These are phyloP conservation scores for Rhabdophis nuchalis DNA, from an alignment of 2,797 vertebrate species.

Conservation along the genomic window DNA sequence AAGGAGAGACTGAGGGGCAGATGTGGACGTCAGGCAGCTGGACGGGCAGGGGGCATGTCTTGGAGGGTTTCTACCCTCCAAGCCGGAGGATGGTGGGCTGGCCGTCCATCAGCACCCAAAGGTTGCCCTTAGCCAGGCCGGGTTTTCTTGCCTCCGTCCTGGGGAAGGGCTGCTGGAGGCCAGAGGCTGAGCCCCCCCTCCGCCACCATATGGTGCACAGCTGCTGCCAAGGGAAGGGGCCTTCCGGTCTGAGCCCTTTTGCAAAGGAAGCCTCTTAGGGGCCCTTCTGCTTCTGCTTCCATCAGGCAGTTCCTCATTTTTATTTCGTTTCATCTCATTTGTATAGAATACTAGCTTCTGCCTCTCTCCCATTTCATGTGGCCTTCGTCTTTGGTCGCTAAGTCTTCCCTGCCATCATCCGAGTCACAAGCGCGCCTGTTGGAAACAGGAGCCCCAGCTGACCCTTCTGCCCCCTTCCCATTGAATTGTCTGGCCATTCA, in stretches of 20 bases:
- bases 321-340: too few species aligned
- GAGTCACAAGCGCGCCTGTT: neutral
- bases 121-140: neutral
- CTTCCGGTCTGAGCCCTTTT: neutral
- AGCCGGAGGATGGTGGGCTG: accelerated
- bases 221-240: neutral
- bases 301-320: neutral
- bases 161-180: too few species aligned
- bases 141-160: neutral
- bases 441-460: neutral
- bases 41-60: neutral
- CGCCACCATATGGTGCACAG: neutral
- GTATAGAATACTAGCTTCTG: neutral
- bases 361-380: neutral
- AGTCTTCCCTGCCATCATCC: neutral
- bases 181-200: neutral
- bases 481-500: neutral
- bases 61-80: neutral
- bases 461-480: neutral
- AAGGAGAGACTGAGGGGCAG: neutral
- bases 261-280: neutral
- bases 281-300: neutral
- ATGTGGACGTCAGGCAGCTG: neutral
- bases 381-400: neutral
- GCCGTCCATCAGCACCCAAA: too few species aligned